Conservation (phyloP, 2,888 invertebrate genomes). For the Pseudococcus longispinus region DNA sequence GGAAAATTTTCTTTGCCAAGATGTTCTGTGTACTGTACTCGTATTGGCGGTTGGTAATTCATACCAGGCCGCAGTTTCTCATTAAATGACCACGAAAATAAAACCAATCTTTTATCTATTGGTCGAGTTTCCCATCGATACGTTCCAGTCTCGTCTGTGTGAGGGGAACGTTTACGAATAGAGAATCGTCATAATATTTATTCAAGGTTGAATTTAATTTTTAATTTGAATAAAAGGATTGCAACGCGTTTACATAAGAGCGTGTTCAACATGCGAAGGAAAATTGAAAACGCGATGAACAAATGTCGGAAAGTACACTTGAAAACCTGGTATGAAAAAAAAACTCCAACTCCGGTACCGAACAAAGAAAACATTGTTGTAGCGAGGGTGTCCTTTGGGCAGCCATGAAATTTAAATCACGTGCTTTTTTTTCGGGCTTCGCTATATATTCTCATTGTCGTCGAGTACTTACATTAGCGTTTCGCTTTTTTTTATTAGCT, state of each 20-base stretch:
- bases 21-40: too few relatives aligned
- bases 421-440: neutral
- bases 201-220: slow-evolving; percentile 17
- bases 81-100: neutral
- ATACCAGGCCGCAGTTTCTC: neutral
- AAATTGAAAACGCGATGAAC: slow-evolving; percentile 20
- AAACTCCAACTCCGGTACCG: neutral
- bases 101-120: neutral
- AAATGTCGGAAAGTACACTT: slow-evolving; percentile 18
- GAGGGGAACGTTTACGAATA: neutral
- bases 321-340: neutral
- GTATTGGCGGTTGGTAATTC: neutral
- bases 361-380: slow-evolving; percentile 28
- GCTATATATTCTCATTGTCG: slow-evolving; percentile 28
- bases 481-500: slow-evolving; percentile 41
- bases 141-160: neutral
- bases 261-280: slow-evolving; percentile 15
- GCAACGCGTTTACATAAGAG: slow-evolving; percentile 8
- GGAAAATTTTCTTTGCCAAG: neutral
- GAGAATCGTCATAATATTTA: neutral
- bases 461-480: slow-evolving; percentile 38
- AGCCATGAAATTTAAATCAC: slow-evolving; percentile 30
- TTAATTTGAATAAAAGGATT: slow-evolving; percentile 11
- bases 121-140: neutral
- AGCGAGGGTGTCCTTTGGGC: slow-evolving; percentile 24